These are phyloP conservation scores for Elaeidobius kamerunicus DNA, from an alignment of 2,888 invertebrate genomes.

Conservation along the genomic window DNA sequence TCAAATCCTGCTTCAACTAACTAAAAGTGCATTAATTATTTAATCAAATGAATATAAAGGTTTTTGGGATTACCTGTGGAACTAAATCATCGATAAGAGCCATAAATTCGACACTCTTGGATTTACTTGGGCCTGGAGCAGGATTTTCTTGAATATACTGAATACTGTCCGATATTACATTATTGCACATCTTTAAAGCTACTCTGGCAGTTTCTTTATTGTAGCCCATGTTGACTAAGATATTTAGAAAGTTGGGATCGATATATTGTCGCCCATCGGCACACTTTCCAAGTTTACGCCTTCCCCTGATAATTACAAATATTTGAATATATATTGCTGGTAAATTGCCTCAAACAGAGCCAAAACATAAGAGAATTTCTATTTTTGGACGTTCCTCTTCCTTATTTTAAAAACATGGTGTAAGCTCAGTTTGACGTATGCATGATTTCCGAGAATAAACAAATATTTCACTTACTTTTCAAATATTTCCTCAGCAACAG, in stretches of 20 bases:
- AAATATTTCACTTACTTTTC: conserved; percentile 38
- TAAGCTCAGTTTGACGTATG: background rate
- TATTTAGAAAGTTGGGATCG: conserved; percentile 52
- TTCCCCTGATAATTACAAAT: conserved; percentile 50
- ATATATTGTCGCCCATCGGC: conserved; percentile 57
- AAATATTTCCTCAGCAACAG: conserved; percentile 51
- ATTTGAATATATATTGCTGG: too few species aligned
- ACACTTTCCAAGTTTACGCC: conserved; percentile 57
- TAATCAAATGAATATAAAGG: background rate
- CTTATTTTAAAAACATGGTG: too few species aligned
- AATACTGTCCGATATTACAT: conserved; percentile 66
- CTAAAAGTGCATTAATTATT: conserved; percentile 41
- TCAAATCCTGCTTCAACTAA: conserved; percentile 62
- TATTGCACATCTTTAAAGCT: conserved; percentile 65
- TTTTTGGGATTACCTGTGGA: conserved; percentile 39
- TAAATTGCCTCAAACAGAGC: too few species aligned
- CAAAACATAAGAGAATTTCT: too few species aligned
- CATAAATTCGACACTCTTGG: conserved; percentile 44
- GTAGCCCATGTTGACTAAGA: conserved; percentile 69
- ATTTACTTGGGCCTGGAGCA: conserved; percentile 47
- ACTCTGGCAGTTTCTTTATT: conserved; percentile 55
- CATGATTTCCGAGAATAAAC: background rate
- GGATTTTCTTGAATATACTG: conserved; percentile 62
- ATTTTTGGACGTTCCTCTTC: too few species aligned
- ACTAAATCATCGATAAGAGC: conserved; percentile 44